These are phyloP conservation scores for Tryphoninae sp. DNA, from an alignment of 2,888 invertebrate species.

Conservation along the genomic window DNA sequence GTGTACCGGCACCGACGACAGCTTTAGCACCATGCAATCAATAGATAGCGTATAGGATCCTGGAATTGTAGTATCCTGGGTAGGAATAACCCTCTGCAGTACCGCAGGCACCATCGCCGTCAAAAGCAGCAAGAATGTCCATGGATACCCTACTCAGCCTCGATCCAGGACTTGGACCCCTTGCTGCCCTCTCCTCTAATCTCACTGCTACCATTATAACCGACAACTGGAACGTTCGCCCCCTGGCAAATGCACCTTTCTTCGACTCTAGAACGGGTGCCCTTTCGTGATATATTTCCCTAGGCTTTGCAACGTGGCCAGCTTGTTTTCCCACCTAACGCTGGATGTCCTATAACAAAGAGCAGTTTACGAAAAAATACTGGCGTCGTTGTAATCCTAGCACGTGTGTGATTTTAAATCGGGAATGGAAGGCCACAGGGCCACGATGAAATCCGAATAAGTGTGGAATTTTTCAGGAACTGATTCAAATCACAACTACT, in stretches of 20 bases:
- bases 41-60: slow-evolving; percentile 66
- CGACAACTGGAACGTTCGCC: slow-evolving; percentile 24
- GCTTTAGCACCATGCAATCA: slow-evolving; percentile 72
- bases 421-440: slow-evolving; percentile 3
- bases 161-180: background rate
- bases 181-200: background rate
- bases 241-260: slow-evolving; percentile 33
- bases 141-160: too few relatives aligned
- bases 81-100: slow-evolving; percentile 10
- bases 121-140: slow-evolving; percentile 2
- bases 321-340: slow-evolving; percentile 24
- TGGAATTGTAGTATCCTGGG: slow-evolving; percentile 4
- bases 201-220: slow-evolving; percentile 25
- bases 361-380: background rate
- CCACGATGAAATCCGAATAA: slow-evolving; percentile 34
- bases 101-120: slow-evolving; percentile 21
- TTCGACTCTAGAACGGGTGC: background rate
- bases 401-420: slow-evolving; percentile 47
- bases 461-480: slow-evolving; percentile 48
- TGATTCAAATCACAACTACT: background rate
- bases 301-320: background rate
- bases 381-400: slow-evolving; percentile 27
- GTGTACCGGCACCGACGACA: slow-evolving; percentile 67
- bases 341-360: slow-evolving; percentile 8
- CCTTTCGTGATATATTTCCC: slow-evolving; percentile 19